These are phyloP conservation scores for Lasioglossum morio DNA, from an alignment of 2,888 invertebrate genomes.

Conservation along the genomic window DNA sequence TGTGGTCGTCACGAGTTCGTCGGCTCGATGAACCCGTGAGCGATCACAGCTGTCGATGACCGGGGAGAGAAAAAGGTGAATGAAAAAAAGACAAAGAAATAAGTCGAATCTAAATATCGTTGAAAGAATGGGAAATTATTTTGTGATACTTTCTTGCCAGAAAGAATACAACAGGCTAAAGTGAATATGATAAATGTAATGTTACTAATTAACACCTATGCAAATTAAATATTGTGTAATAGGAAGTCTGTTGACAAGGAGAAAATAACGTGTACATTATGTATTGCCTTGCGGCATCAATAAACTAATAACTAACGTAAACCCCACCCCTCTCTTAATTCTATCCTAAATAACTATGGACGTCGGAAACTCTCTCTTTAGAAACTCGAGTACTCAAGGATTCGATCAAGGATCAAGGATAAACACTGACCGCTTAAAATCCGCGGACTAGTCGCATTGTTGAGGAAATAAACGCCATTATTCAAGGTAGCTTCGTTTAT, in stretches of 20 bases:
- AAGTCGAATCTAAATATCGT: slow-evolving; percentile 81
- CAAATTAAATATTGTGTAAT: slow-evolving; percentile 83
- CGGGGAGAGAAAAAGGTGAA: slow-evolving; percentile 65
- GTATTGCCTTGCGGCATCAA: slow-evolving; percentile 83
- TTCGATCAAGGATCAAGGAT: background rate
- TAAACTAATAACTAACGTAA: slow-evolving; percentile 83
- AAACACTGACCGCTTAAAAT: background rate
- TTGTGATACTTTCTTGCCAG: slow-evolving; percentile 84
- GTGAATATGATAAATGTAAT: slow-evolving; percentile 80
- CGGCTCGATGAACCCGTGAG: slow-evolving; percentile 40
- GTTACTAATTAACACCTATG: slow-evolving; percentile 82
- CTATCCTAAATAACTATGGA: too few species aligned
- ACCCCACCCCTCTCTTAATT: background rate
- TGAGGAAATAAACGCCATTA: background rate
- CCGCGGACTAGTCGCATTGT: background rate
- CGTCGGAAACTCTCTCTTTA: background rate
- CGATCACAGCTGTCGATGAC: slow-evolving; percentile 51
- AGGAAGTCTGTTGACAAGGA: slow-evolving; percentile 82
- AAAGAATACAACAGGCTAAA: slow-evolving; percentile 84
- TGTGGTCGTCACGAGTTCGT: slow-evolving; percentile 59
- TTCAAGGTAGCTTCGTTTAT: slow-evolving; percentile 42
- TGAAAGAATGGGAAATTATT: slow-evolving; percentile 83
- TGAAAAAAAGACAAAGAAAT: slow-evolving; percentile 67
- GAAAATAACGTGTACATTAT: slow-evolving; percentile 84
- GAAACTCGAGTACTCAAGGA: background rate